Evolutionary conservation across 2,888 invertebrate species (phyloP).

Genomic region (Troides oblongomaculatus): DNA sequence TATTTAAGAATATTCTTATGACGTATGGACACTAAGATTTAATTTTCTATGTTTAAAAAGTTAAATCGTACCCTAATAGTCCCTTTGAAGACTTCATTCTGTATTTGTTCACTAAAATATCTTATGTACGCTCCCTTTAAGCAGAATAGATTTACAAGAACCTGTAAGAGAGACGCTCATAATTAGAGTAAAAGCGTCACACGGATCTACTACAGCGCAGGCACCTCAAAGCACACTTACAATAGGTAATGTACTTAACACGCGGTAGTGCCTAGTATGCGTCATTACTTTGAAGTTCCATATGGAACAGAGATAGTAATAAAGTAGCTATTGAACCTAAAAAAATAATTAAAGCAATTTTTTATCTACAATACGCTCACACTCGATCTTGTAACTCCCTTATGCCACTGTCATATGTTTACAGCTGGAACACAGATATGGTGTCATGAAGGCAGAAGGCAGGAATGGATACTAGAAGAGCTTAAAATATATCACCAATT

Average conservation of each 20-base stretch:
- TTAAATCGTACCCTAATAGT: background rate
- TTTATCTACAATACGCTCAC: too few relatives aligned
- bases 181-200: slow-evolving; percentile 73
- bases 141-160: slow-evolving; percentile 23
- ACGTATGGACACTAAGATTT: background rate
- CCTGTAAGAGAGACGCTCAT: slow-evolving; percentile 48
- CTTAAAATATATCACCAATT: too few relatives aligned
- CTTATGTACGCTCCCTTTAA: slow-evolving; percentile 10
- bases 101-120: slow-evolving; percentile 2
- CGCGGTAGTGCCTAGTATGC: slow-evolving; percentile 57
- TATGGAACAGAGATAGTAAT: slow-evolving; percentile 43
- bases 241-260: slow-evolving; percentile 78
- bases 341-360: background rate
- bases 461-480: too few relatives aligned
- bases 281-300: slow-evolving; percentile 70
- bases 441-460: too few relatives aligned
- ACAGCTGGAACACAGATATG: too few relatives aligned
- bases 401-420: too few relatives aligned
- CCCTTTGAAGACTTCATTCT: background rate
- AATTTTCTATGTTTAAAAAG: background rate
- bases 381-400: too few relatives aligned
- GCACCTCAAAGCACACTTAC: slow-evolving; percentile 74
- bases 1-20: background rate
- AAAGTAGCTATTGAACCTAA: slow-evolving; percentile 41
- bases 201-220: slow-evolving; percentile 54